Base-by-base conservation (phyloP, 2,888 invertebrate genomes). In the Cephalotes varians region DNA sequence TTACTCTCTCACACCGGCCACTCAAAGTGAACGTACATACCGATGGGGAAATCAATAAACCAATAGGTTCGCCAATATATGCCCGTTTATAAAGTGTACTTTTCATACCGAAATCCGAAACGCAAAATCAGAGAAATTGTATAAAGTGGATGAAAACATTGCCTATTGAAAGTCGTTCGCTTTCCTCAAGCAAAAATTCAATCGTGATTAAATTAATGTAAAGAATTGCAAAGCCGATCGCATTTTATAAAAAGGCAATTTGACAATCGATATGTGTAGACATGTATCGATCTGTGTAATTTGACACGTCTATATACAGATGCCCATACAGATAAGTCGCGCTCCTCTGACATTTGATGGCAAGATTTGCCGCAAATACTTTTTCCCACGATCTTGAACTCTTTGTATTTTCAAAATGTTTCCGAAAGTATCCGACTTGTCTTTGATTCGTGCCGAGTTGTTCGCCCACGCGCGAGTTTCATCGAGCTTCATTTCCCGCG, bases 41-140 rank as follows among this genome's bases (percentile, higher is more conserved):
- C 86, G 85, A 86, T 89, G 89, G 87, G 83, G 84, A 86, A 86
- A 89, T 89, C 88, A 86, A 89, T 89, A 89, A 89, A 90, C 90
- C 90, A 84, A 89, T 89, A 88, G 84, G 81, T 81, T 84, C 85
- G 87, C 76, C 87, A 84, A 82, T 88, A 81, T 69, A 83, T 81
- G 81, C 80, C 77, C 74, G 85, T 82, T 88, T 85, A 85, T 73
- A 85, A 86, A 88, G 88, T 88, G 40, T 73, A 73, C 54, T 69
- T 69, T 44, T 77, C 69, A 21, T 34, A 34, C 56, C 62, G 12
- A 56, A 58, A 37, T 21, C 18, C 44, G 44, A 60, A 77, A 69
- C 18, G 34, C 56, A 25, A 56, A 69, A 31, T 69, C 9, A 0
- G 34, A 58, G 12, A 56, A 34, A 21, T 34, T 21, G 31, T 40